phyloP scores from a whole-genome alignment of 2,113 vertebrate species.

The Octodon degus region DNA sequence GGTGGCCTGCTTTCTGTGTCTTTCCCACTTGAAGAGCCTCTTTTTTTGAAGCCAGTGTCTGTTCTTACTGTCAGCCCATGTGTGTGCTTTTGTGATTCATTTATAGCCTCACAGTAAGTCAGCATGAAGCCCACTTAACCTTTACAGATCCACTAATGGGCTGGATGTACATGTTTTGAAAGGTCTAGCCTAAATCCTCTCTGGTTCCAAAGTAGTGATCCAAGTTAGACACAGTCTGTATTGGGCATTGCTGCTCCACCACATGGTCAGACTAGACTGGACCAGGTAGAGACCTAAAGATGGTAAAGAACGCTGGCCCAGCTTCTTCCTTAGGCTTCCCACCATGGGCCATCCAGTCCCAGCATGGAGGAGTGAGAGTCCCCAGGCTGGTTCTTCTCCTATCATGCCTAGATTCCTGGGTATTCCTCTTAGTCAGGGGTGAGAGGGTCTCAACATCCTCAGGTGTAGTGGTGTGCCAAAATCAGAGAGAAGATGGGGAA shows the following conservation, averaged over 20 bases:
- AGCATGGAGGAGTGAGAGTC: neutral
- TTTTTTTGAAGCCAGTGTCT: neutral
- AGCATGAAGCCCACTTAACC: neutral
- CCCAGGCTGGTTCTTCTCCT: neutral
- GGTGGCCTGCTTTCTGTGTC: neutral
- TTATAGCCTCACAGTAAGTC: neutral
- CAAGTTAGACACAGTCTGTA: accelerated
- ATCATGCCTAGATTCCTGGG: neutral
- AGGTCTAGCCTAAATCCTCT: neutral
- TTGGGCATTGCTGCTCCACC: neutral
- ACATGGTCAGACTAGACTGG: neutral
- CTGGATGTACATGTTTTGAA: neutral
- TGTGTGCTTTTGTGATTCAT: neutral
- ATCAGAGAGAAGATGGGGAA: neutral
- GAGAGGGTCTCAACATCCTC: neutral
- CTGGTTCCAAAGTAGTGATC: neutral
- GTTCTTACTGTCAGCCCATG: neutral
- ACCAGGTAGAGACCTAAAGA: neutral
- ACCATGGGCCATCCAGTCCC: neutral
- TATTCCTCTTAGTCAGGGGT: neutral
- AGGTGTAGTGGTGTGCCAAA: neutral
- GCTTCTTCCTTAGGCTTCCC: neutral
- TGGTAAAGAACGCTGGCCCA: neutral
- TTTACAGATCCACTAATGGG: neutral
- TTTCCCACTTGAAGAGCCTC: neutral